Percentiles rank a stretch among this genome's conserved stretches.
These are phyloP conservation scores for Tapirus indicus DNA, from an alignment of 2,797 vertebrate genomes.

Conservation along the genomic window DNA sequence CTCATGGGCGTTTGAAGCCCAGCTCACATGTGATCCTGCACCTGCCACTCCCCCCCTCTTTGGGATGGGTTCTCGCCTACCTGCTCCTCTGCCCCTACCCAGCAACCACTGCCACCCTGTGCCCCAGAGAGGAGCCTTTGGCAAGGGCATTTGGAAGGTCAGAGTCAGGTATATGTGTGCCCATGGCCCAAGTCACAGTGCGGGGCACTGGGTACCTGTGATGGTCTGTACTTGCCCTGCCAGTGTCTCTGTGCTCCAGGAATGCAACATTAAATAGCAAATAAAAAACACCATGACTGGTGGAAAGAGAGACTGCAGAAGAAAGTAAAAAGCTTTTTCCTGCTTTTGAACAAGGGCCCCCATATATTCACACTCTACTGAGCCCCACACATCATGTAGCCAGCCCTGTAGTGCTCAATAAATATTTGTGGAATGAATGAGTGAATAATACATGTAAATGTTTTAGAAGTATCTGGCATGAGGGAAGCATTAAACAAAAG, in stretches of 20 bases:
- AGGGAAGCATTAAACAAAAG: background rate
- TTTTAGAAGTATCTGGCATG: conserved; percentile 14
- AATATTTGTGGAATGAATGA: conserved; percentile 21
- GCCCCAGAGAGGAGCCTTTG: background rate
- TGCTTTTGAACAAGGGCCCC: background rate
- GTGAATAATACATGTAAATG: conserved; percentile 18
- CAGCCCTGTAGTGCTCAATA: background rate
- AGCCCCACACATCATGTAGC: background rate
- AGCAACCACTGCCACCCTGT: background rate
- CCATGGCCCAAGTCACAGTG: background rate
- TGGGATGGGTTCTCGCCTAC: background rate
- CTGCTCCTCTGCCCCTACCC: background rate
- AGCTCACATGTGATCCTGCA: background rate
- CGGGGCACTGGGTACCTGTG: background rate
- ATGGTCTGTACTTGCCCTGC: background rate
- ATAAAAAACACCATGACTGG: background rate
- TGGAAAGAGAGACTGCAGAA: background rate
- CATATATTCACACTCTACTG: background rate
- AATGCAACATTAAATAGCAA: background rate
- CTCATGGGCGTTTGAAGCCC: background rate
- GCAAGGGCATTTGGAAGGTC: background rate
- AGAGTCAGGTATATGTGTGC: background rate
- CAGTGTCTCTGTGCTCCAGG: background rate
- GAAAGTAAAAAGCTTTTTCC: background rate
- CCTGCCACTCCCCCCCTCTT: background rate